Conservation (phyloP, 2,888 invertebrate genomes). For the Pemphredon lugubris region DNA sequence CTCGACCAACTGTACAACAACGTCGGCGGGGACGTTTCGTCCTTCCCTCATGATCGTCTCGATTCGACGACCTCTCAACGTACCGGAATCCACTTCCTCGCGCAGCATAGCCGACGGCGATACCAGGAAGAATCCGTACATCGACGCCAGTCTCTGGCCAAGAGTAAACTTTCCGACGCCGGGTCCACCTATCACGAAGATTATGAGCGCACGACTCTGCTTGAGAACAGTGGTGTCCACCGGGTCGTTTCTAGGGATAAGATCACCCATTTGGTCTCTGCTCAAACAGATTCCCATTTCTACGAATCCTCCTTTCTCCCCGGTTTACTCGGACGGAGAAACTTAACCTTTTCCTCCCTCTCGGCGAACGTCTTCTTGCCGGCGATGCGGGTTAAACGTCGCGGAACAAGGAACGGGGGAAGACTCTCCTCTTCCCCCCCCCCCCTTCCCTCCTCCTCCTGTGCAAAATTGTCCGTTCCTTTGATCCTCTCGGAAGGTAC, state of each 20-base stretch:
- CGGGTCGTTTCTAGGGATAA: background rate
- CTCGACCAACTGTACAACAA: conserved; percentile 58
- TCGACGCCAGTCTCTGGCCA: conserved; percentile 53
- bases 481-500: conserved; percentile 1
- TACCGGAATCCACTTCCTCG: conserved; percentile 49
- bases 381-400: conserved; percentile 4
- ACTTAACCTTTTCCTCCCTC: background rate
- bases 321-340: background rate
- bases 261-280: no score
- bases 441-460: background rate
- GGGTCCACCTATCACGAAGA: conserved; percentile 67
- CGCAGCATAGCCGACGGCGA: conserved; percentile 53
- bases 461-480: background rate
- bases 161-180: conserved; percentile 60
- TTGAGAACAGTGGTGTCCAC: conserved; percentile 15
- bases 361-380: background rate
- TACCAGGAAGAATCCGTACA: conserved; percentile 58
- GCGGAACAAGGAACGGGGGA: no score
- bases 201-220: conserved; percentile 46
- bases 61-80: conserved; percentile 45
- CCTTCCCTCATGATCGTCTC: conserved; percentile 60
- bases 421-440: no score
- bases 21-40: conserved; percentile 55
- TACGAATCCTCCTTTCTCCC: background rate
- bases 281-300: conserved; percentile 28